Evolutionary conservation across 1,140 invertebrate species (phyloP), one percentile per base, ranked within the genome.

Genomic region (Cheumatopsyche charites): DNA sequence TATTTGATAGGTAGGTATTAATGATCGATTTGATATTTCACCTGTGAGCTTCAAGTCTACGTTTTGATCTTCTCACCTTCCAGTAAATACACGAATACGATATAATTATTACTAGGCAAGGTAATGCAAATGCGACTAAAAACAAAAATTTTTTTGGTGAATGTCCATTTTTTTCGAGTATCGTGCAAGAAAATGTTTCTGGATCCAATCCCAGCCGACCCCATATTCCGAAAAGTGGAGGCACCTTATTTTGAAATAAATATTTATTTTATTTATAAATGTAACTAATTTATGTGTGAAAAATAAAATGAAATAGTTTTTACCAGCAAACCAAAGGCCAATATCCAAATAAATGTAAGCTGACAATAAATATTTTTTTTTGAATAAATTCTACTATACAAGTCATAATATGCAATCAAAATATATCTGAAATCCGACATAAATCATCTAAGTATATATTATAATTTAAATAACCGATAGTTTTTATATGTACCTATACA

Each of bases 101-200:
- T 29, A 90, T 84, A 23, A 92, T 90, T 73, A 95, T 95, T 1
- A 92, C 91, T 1, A 93, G 76, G 75, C 92, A 94, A 0, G 93
- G 94, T 36, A 95, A 79, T 7, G 93, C 85, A 77, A 95, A 94
- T 3, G 91, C 93, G 72, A 95, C 86, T 0, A 92, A 82, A 82
- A 95, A 95, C 0, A 95, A 82, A 62, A 92, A 89, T 78, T 94
- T 94, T 82, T 95, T 95, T 0, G 94, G 94, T 5, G 93, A 95
- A 36, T 80, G 83, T 21, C 84, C 87, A 73, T 93, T 85, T 77
- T 92, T 92, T 73, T 88, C 87, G 4, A 95, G 83, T 66, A 95
- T 94, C 0, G 93, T 95, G 81, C 94, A 95, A 0, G 92, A 94
- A 79, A 94, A 95, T 0, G 91, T 93, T 1, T 86, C 82, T 6